Percentiles rank a stretch among this genome's conserved stretches.
These are phyloP conservation scores for Smithornis capensis DNA, from an alignment of 2,113 vertebrate species.

Conservation along the genomic window DNA sequence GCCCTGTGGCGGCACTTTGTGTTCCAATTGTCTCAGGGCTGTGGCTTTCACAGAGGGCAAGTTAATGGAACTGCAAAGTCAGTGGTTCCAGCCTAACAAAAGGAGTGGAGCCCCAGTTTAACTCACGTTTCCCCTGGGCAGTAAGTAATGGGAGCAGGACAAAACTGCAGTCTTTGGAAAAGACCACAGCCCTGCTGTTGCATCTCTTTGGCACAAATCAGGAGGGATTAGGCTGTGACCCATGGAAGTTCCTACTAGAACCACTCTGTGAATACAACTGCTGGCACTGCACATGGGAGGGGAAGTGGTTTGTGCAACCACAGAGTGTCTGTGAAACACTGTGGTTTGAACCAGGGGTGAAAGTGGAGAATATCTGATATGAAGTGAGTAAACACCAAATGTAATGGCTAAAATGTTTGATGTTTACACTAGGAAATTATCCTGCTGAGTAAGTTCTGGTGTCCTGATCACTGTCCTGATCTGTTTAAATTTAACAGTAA, in stretches of 20 bases:
- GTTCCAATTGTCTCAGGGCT: neutral
- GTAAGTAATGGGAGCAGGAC: neutral
- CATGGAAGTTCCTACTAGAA: conserved; percentile 38
- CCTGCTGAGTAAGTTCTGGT: neutral
- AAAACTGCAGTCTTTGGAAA: conserved; percentile 15
- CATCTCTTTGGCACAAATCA: conserved; percentile 30
- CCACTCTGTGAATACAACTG: conserved; percentile 46
- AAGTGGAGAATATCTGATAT: neutral
- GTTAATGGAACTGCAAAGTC: conserved; percentile 26
- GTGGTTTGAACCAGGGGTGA: neutral
- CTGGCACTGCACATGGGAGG: conserved; percentile 47
- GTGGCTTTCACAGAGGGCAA: neutral
- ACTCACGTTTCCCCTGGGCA: neutral
- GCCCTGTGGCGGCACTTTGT: neutral
- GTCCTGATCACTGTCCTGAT: neutral
- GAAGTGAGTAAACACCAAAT: neutral
- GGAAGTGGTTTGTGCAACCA: conserved; percentile 48
- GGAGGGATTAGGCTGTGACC: conserved; percentile 30
- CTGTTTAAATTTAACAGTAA: no score
- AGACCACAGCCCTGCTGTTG: neutral
- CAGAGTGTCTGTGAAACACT: neutral
- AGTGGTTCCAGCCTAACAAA: conserved; percentile 31
- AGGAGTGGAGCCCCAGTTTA: neutral
- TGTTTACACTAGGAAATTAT: neutral
- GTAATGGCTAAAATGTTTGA: neutral